phyloP scores from a whole-genome alignment of 2,888 invertebrate species.

The Thyatira batis region DNA sequence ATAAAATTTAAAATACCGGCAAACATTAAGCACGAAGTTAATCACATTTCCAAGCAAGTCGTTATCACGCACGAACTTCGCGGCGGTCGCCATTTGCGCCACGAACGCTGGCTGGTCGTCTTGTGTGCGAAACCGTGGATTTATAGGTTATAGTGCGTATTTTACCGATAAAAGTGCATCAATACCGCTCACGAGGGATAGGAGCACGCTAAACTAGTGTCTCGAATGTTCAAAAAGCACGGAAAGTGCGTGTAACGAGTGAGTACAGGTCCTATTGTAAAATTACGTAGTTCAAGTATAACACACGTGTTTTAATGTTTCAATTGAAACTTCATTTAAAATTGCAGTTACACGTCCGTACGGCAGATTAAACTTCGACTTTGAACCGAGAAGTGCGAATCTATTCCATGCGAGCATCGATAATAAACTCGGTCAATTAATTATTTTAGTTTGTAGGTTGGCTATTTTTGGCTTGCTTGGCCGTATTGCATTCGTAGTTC shows the following conservation, averaged over 20 bases:
- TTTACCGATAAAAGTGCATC: slow-evolving; percentile 56
- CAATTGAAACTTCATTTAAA: slow-evolving; percentile 49
- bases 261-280: slow-evolving; percentile 44
- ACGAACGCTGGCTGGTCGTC: slow-evolving; percentile 68
- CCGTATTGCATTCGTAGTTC: slow-evolving; percentile 40
- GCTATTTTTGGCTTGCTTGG: slow-evolving; percentile 59
- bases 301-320: slow-evolving; percentile 65
- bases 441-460: slow-evolving; percentile 65
- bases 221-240: slow-evolving; percentile 42
- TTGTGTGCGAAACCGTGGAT: slow-evolving; percentile 62
- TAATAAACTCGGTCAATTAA: slow-evolving; percentile 41
- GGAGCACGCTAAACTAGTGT: slow-evolving; percentile 31
- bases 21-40: slow-evolving; percentile 56
- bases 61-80: slow-evolving; percentile 56
- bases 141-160: slow-evolving; percentile 75
- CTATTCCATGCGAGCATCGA: slow-evolving; percentile 30
- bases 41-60: slow-evolving; percentile 42
- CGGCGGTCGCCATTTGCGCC: slow-evolving; percentile 80
- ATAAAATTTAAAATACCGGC: slow-evolving; percentile 48
- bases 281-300: slow-evolving; percentile 44
- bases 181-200: slow-evolving; percentile 43
- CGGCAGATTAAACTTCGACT: slow-evolving; percentile 36
- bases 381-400: slow-evolving; percentile 37
- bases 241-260: slow-evolving; percentile 54
- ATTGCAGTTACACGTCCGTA: slow-evolving; percentile 46